These are phyloP conservation scores for Punctoribates punctum DNA, from an alignment of 2,888 invertebrate species.

Conservation along the genomic window DNA sequence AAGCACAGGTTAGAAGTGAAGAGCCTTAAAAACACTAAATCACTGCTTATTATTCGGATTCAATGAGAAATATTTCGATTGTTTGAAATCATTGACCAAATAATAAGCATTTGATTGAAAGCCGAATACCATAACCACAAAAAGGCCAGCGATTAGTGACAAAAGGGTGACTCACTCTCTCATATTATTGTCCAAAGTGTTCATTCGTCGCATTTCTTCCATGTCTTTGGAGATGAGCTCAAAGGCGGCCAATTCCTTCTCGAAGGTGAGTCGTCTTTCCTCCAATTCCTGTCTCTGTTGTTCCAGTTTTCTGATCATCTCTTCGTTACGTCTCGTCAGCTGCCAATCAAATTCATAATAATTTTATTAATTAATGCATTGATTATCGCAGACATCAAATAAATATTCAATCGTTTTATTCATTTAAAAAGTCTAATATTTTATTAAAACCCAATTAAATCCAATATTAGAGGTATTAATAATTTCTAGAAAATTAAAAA, in stretches of 20 bases:
- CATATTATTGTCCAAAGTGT: slow-evolving; percentile 79
- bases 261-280: slow-evolving; percentile 78
- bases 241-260: slow-evolving; percentile 80
- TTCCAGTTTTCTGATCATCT: slow-evolving; percentile 71
- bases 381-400: not conserved
- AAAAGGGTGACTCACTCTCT: slow-evolving; percentile 67
- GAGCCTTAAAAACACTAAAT: not conserved
- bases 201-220: slow-evolving; percentile 76
- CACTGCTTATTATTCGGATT: not conserved
- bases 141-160: not conserved
- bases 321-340: slow-evolving; percentile 71
- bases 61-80: not conserved
- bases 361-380: no score
- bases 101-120: slow-evolving; percentile 5
- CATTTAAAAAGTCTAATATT: no score
- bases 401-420: no score
- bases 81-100: not conserved
- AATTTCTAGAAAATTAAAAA: no score
- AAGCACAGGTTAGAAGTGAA: not conserved
- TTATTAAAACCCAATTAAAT: no score
- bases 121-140: slow-evolving; percentile 18
- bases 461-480: no score
- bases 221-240: slow-evolving; percentile 83
- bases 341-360: slow-evolving; percentile 32
- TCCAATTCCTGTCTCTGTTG: slow-evolving; percentile 87